Percentiles rank a stretch among this genome's conserved stretches.
Conservation (phyloP, 2,888 invertebrate genomes). For the Euphydryas editha region DNA sequence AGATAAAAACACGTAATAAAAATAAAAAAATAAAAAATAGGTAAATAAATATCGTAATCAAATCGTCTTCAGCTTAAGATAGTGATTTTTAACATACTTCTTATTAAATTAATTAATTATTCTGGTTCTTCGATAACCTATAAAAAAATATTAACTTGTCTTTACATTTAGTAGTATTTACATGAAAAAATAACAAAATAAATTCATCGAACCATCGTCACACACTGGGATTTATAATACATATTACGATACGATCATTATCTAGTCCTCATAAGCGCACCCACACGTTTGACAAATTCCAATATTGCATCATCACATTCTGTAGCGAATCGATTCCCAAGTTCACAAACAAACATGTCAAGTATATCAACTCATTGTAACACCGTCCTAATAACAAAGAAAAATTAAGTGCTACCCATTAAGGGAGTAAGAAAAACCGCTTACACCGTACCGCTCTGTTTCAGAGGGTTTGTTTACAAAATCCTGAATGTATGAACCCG, state of each 20-base stretch:
- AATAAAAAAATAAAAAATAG: too few relatives aligned
- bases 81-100: too few relatives aligned
- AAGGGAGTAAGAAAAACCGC: slow-evolving; percentile 3
- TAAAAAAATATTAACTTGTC: too few relatives aligned
- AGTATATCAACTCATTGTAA: slow-evolving; percentile 11
- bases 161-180: too few relatives aligned
- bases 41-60: too few relatives aligned
- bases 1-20: too few relatives aligned
- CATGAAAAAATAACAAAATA: too few relatives aligned
- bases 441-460: neutral
- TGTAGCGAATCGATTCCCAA: slow-evolving; percentile 21
- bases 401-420: neutral
- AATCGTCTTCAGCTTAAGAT: too few relatives aligned
- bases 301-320: slow-evolving; percentile 15
- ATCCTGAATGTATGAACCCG: slow-evolving; percentile 29
- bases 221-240: neutral
- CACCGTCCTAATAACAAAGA: neutral
- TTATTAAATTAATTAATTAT: too few relatives aligned
- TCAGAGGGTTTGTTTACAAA: slow-evolving; percentile 36
- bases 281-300: slow-evolving; percentile 1
- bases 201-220: neutral
- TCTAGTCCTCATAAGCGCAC: slow-evolving; percentile 3
- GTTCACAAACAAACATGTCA: slow-evolving; percentile 17
- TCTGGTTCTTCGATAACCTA: too few relatives aligned
- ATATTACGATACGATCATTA: slow-evolving; percentile 18